phyloP scores from a whole-genome alignment of 2,888 invertebrate species.

The Thymelicus lineola region DNA sequence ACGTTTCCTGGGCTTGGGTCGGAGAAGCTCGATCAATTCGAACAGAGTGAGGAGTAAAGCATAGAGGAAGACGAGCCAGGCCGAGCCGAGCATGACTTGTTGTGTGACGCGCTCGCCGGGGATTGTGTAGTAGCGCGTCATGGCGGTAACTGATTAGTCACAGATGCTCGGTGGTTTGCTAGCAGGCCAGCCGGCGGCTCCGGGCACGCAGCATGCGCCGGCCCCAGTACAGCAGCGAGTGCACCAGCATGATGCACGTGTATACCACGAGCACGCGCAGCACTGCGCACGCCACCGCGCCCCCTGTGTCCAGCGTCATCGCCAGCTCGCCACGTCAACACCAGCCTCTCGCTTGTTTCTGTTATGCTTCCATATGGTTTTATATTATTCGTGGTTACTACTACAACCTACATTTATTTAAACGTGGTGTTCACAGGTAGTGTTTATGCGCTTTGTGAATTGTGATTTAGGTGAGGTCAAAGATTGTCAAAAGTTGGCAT shows the following conservation, averaged over 20 bases:
- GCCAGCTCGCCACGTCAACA: no score
- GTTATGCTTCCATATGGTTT: neutral
- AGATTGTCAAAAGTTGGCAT: no score
- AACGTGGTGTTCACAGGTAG: no score
- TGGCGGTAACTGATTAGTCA: neutral
- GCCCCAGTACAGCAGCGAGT: constrained; percentile 64
- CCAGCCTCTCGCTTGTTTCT: neutral
- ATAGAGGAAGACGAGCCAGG: constrained; percentile 58
- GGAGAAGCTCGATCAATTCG: constrained; percentile 59
- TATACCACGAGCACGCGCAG: constrained; percentile 59
- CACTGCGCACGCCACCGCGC: constrained; percentile 49
- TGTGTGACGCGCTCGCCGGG: constrained; percentile 52
- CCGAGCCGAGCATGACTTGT: constrained; percentile 48
- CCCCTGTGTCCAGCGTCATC: constrained; percentile 38
- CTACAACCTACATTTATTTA: no score
- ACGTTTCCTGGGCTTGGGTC: constrained; percentile 50
- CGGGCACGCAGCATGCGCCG: constrained; percentile 53
- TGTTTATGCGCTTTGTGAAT: no score
- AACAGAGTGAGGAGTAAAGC: constrained; percentile 60
- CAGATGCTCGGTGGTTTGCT: no score
- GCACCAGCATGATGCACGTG: constrained; percentile 59
- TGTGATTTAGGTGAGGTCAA: no score
- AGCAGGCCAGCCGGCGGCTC: constrained; percentile 33
- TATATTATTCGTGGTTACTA: no score
- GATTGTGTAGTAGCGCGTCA: constrained; percentile 37